These are phyloP conservation scores for Matsumyia berberina DNA, from an alignment of 2,888 invertebrate species.

Conservation along the genomic window DNA sequence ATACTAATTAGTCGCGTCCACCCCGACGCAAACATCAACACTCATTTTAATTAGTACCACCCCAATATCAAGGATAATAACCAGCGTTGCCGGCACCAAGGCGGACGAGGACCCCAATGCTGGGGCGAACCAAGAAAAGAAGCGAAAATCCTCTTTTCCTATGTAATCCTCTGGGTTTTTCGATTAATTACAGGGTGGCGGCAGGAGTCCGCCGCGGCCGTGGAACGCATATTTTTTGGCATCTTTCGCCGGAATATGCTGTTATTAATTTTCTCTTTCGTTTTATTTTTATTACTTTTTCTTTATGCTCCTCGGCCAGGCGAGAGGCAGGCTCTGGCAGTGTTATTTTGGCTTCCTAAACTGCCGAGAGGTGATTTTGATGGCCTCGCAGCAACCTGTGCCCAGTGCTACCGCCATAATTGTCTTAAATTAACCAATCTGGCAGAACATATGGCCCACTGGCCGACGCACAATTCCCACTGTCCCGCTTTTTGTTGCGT, in stretches of 20 bases:
- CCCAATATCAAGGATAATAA: constrained; percentile 66
- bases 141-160: constrained; percentile 36
- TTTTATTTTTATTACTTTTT: constrained; percentile 77
- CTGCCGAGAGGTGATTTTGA: constrained; percentile 74
- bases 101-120: not conserved
- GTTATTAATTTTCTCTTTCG: constrained; percentile 75
- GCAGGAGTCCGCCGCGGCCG: constrained; percentile 22
- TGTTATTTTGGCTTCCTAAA: constrained; percentile 56
- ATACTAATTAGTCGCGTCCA: constrained; percentile 75
- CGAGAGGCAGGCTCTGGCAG: constrained; percentile 9
- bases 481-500: constrained; percentile 33
- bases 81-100: constrained; percentile 23
- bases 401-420: constrained; percentile 76
- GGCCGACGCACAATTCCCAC: constrained; percentile 22
- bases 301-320: constrained; percentile 44
- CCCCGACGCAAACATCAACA: constrained; percentile 74
- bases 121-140: constrained; percentile 19
- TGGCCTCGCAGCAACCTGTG: constrained; percentile 72
- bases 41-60: constrained; percentile 75
- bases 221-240: constrained; percentile 40
- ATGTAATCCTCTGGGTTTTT: constrained; percentile 54
- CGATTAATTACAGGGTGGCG: constrained; percentile 73
- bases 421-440: constrained; percentile 78
- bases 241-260: constrained; percentile 59
- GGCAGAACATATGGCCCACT: constrained; percentile 67